These are phyloP conservation scores for Trochalopteron elliotii DNA, from an alignment of 2,113 vertebrate genomes.

Conservation along the genomic window DNA sequence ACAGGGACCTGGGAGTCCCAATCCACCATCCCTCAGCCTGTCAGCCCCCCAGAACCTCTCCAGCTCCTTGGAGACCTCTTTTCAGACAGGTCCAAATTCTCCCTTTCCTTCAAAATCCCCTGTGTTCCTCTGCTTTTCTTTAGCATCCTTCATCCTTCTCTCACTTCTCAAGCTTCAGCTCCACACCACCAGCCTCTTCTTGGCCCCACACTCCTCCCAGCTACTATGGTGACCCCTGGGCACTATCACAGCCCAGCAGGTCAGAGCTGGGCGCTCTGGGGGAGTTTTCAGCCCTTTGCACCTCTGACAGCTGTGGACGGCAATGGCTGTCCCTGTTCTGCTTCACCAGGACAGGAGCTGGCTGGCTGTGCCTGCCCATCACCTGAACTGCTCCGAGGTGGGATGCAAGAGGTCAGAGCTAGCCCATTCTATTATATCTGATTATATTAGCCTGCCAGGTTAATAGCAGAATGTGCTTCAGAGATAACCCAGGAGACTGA, in stretches of 20 bases:
- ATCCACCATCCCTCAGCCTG: background rate
- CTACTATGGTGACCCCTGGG: accelerated
- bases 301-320: too few species aligned
- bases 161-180: background rate
- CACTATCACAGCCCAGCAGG: background rate
- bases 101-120: background rate
- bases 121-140: background rate
- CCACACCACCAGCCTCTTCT: background rate
- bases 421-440: background rate
- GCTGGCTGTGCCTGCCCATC: background rate
- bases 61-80: background rate
- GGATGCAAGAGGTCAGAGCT: background rate
- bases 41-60: accelerated
- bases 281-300: background rate
- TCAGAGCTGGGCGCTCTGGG: background rate
- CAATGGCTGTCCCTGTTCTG: background rate
- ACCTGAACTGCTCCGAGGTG: accelerated
- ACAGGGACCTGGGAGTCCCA: background rate
- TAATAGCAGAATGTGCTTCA: background rate
- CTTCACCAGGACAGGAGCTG: background rate
- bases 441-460: background rate
- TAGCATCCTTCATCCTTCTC: background rate
- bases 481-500: background rate
- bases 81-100: background rate
- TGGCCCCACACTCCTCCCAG: background rate